Evolutionary conservation across 2,797 vertebrate genomes (phyloP), one percentile per base, ranked within the genome.

Genomic region (Poeciliopsis infans): DNA sequence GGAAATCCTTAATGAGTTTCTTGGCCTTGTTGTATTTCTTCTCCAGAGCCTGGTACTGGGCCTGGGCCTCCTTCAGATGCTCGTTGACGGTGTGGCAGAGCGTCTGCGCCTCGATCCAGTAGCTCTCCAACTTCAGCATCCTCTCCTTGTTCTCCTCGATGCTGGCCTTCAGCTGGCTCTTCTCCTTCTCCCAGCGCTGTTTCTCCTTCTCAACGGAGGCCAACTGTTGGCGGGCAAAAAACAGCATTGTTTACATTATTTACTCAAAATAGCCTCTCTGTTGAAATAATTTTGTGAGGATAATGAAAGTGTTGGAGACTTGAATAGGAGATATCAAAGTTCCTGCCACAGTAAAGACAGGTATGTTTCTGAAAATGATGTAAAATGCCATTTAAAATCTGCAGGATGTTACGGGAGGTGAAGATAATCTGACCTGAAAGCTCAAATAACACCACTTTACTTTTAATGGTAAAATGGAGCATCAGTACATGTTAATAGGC

Each of bases 21-120:
- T 99, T 99, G 84, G 98, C 98, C 92, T 99, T 99, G 95, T 99
- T 99, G 88, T 99, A 99, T 87, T 99, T 99, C 95, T 99, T 99
- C 92, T 99, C 98, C 92, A 99, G 94, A 78, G 97, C 88, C 93
- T 99, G 98, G 90, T 99, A 98, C 91, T 99, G 98, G 69, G 95
- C 97, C 90, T 99, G 98, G 0, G 98, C 98, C 91, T 99, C 98
- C 93, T 99, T 99, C 88, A 99, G 96, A 92, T 99, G 98, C 57
- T 98, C 98, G 2, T 99, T 99, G 87, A 99, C 97, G 0, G 97
- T 99, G 93, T 99, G 98, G 90, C 98, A 99, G 70, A 99, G 92
- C 0, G 97, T 98, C 91, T 99, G 98, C 0, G 98, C 98, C 91
- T 99, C 98, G 73, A 99, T 98, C 98, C 98, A 99, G 31, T 99